These are phyloP conservation scores for Homarus americanus DNA, from an alignment of 1,140 invertebrate species.

Conservation along the genomic window DNA sequence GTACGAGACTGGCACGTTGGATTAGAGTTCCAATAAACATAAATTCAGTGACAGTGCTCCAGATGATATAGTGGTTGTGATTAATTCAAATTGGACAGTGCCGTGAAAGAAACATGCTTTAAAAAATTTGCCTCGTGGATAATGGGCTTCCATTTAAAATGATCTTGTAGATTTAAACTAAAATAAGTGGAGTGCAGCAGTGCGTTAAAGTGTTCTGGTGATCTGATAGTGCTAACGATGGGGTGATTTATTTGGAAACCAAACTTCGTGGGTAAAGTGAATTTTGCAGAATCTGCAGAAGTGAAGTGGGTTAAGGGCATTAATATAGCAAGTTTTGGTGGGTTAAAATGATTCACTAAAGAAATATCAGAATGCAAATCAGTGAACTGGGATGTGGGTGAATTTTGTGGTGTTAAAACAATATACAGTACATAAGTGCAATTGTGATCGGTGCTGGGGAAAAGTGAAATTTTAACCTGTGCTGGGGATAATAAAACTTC, in stretches of 20 bases:
- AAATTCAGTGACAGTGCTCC: constrained; percentile 34
- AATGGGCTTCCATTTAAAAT: neutral
- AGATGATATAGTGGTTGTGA: constrained; percentile 7
- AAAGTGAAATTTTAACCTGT: constrained; percentile 1
- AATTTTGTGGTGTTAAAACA: neutral
- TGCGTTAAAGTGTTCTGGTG: constrained; percentile 27
- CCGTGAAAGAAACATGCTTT: constrained; percentile 15
- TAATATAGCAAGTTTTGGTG: neutral
- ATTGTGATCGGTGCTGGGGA: constrained; percentile 7
- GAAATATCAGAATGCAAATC: constrained; percentile 4
- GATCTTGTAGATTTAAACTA: constrained; percentile 16
- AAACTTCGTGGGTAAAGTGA: neutral
- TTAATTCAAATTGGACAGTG: constrained; percentile 7
- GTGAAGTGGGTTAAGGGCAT: constrained; percentile 27
- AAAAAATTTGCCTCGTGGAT: neutral
- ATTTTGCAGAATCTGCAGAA: neutral
- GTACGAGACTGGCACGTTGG: constrained; percentile 18
- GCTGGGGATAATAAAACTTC: neutral
- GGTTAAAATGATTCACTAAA: neutral
- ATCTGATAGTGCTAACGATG: neutral
- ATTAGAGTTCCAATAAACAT: constrained; percentile 21
- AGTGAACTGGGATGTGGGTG: neutral
- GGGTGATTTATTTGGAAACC: neutral
- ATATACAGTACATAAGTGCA: neutral
- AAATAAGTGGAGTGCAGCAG: constrained; percentile 44